Base-by-base conservation (phyloP, 1,140 invertebrate species). In the Chymomyza costata region DNA sequence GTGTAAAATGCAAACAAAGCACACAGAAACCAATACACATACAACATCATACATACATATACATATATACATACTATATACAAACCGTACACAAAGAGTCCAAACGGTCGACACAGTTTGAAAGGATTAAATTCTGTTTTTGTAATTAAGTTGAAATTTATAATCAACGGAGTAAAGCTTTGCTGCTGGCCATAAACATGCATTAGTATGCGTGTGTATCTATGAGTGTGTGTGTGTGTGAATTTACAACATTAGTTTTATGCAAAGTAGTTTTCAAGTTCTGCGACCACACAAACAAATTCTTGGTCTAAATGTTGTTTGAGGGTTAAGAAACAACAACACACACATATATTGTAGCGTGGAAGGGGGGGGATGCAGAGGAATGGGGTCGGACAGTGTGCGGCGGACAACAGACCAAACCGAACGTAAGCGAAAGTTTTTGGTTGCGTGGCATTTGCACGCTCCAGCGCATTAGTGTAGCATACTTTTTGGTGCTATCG, bases 91-190 rank as follows among this genome's bases (percentile, higher is more conserved):
- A n/a, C n/a, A n/a, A n/a, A n/a, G n/a, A n/a, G 46, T 31, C 54
- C 45, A 63, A 19, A 28, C 43, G 56, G 46, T 56, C 71, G 71
- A 76, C 71, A 76, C 73, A 78, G 59, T 73, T 80, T 48, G 74
- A 80, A 80, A 48, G 73, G 73, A 80, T 80, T 80, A 80, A 80
- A 68, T 61, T 80, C 67, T 80, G 73, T 80, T 80, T 80, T 80
- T 71, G 73, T 80, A 80, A 80, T 80, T 80, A 80, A 80, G 73
- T 80, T 80, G 73, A 80, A 80, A 80, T 80, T 80, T 80, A 80
- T 80, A 80, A 80, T 80, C 73, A 76, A 76, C 71, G 62, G 71
- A 38, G 78, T 8, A 25, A 25, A 8, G 8, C 2, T 38, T 14
- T 14, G 35, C 16, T 38, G 32, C n/a, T 34, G 32, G 31, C n/a